Conservation (phyloP, 2,797 vertebrate genomes). For the Cynopterus sphinx region DNA sequence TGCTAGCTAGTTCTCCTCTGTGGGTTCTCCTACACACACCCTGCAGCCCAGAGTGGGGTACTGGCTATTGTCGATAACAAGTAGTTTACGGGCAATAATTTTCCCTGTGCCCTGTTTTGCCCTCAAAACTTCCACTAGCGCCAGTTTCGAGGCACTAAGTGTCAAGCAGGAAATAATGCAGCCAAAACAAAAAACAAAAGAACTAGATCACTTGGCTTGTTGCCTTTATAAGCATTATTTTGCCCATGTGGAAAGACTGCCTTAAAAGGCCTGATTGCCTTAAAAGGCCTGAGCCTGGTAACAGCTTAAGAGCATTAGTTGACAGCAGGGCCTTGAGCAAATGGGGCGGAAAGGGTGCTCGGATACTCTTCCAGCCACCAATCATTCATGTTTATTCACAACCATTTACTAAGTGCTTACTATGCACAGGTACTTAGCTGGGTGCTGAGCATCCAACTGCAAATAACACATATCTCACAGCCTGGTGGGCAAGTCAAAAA, state of each 20-base stretch:
- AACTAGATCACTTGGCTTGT: neutral
- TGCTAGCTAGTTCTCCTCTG: neutral
- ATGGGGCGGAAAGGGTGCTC: neutral
- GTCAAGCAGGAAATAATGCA: slow-evolving; percentile 18
- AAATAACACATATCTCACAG: neutral
- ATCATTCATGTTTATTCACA: neutral
- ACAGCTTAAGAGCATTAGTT: neutral
- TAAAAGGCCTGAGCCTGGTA: neutral
- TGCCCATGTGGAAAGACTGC: neutral
- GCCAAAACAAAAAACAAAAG: neutral
- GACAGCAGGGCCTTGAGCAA: neutral
- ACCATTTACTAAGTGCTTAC: neutral
- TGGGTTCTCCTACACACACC: no score
- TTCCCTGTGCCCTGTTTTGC: neutral
- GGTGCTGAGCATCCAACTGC: neutral
- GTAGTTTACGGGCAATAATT: neutral
- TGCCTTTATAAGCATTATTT: neutral
- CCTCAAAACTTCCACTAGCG: neutral
- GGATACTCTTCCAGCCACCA: neutral
- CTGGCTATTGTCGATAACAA: neutral
- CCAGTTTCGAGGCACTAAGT: neutral
- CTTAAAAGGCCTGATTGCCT: neutral
- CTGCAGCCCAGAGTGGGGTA: neutral
- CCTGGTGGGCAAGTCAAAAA: neutral
- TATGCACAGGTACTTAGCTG: neutral